Conservation (phyloP, 2,888 invertebrate species). For the Athalia rosae region DNA sequence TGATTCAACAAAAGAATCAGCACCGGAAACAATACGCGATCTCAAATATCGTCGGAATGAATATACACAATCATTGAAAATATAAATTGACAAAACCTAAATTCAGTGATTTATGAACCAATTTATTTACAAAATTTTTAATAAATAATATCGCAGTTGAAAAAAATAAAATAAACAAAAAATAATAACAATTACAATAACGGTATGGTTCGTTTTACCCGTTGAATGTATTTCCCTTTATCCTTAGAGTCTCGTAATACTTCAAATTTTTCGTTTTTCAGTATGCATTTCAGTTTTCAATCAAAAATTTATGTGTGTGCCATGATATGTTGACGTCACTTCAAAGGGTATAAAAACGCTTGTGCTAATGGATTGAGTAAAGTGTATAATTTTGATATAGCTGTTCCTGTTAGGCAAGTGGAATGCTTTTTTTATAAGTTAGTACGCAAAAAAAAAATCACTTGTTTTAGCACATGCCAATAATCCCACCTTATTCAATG, state of each 20-base stretch:
- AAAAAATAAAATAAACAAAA: too few relatives aligned
- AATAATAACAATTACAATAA: too few relatives aligned
- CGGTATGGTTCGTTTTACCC: not conserved
- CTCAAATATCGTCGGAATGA: too few relatives aligned
- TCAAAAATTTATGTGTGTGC: conserved; percentile 20
- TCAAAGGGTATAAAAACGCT: conserved; percentile 42
- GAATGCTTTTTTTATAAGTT: conserved; percentile 10
- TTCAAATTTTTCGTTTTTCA: conserved; percentile 1
- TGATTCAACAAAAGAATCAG: too few relatives aligned
- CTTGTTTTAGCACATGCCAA: not conserved
- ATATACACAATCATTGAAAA: too few relatives aligned
- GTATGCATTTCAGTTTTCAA: conserved; percentile 23
- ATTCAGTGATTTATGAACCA: too few relatives aligned
- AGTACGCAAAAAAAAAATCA: not conserved
- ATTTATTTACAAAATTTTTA: too few relatives aligned
- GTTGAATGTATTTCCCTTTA: not conserved
- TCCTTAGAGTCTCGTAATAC: not conserved
- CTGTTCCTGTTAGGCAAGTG: not conserved
- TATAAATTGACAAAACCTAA: too few relatives aligned
- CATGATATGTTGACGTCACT: conserved; percentile 13
- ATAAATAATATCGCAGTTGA: too few relatives aligned
- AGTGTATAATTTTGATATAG: not conserved
- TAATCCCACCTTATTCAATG: not conserved
- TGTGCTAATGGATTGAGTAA: not conserved
- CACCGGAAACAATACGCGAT: too few relatives aligned